phyloP scores from a whole-genome alignment of 2,888 invertebrate species.

The Limnephilus rhombicus region DNA sequence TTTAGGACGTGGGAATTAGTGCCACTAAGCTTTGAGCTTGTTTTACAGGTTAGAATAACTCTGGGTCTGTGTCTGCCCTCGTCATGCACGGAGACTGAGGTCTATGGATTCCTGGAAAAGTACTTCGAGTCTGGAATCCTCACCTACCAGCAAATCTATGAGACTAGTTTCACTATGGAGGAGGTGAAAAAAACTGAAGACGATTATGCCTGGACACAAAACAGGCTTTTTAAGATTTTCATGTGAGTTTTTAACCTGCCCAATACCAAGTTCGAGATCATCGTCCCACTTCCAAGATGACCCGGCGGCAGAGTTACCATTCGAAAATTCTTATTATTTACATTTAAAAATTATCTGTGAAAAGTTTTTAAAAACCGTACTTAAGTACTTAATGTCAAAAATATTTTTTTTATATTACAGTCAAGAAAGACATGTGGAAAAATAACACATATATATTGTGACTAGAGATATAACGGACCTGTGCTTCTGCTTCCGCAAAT shows the following conservation, averaged over 20 bases:
- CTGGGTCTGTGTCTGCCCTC: constrained; percentile 77
- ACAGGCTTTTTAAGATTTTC: constrained; percentile 69
- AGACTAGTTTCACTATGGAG: constrained; percentile 60
- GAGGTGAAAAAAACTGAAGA: constrained; percentile 58
- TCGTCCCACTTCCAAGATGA: too few relatives aligned
- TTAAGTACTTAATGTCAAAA: too few relatives aligned
- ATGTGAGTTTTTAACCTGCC: constrained; percentile 68
- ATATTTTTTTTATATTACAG: too few relatives aligned
- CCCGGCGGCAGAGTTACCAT: too few relatives aligned
- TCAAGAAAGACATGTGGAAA: too few relatives aligned
- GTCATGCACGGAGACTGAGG: constrained; percentile 72
- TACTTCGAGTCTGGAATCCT: constrained; percentile 68
- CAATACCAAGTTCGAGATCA: neutral
- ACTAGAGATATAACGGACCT: too few relatives aligned
- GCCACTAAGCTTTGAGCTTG: neutral
- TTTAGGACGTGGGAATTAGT: too few relatives aligned
- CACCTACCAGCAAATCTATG: constrained; percentile 54
- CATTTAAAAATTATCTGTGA: too few relatives aligned
- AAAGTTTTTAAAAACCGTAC: too few relatives aligned
- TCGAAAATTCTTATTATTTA: too few relatives aligned
- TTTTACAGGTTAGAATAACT: constrained; percentile 72
- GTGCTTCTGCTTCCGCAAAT: too few relatives aligned
- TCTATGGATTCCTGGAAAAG: constrained; percentile 70
- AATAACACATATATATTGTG: too few relatives aligned
- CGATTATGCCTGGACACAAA: constrained; percentile 56